A percentile compares a stretch with the other conserved stretches of the same genome.
Evolutionary conservation across 2,113 vertebrate species (phyloP).

Genomic region (Sorex araneus): DNA sequence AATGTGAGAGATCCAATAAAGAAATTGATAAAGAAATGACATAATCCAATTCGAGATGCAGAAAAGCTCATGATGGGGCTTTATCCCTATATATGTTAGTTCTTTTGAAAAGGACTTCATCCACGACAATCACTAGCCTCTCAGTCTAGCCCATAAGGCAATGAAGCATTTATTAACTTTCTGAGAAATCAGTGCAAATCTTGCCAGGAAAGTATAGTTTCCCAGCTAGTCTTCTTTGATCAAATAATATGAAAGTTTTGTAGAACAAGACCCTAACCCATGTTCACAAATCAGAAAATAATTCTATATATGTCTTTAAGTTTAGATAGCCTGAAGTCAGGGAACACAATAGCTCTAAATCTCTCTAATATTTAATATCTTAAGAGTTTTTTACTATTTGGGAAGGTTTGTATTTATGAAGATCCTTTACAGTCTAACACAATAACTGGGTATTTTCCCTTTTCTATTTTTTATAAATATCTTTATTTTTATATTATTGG

Average conservation of each 20-base stretch:
- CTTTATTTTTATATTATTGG: too few relatives aligned
- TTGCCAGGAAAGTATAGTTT: not conserved
- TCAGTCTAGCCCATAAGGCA: not conserved
- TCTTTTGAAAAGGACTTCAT: not conserved
- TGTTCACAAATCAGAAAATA: not conserved
- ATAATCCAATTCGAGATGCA: too few relatives aligned
- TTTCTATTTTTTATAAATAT: too few relatives aligned
- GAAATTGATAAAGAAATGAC: too few relatives aligned
- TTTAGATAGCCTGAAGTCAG: not conserved
- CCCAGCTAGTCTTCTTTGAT: constrained; percentile 6
- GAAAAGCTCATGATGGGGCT: too few relatives aligned
- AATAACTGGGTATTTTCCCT: too few relatives aligned
- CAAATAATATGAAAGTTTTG: not conserved
- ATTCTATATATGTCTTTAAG: not conserved
- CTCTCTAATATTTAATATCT: too few relatives aligned
- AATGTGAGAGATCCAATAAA: too few relatives aligned
- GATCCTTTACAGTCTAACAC: too few relatives aligned
- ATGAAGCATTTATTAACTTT: not conserved
- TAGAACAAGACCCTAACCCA: not conserved
- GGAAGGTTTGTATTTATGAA: too few relatives aligned
- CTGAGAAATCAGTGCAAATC: not conserved
- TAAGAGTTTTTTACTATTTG: too few relatives aligned
- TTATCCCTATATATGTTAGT: not conserved
- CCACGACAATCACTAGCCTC: not conserved
- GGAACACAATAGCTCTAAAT: too few relatives aligned